phyloP scores from a whole-genome alignment of 2,113 vertebrate species.

The Salvelinus sp. region DNA sequence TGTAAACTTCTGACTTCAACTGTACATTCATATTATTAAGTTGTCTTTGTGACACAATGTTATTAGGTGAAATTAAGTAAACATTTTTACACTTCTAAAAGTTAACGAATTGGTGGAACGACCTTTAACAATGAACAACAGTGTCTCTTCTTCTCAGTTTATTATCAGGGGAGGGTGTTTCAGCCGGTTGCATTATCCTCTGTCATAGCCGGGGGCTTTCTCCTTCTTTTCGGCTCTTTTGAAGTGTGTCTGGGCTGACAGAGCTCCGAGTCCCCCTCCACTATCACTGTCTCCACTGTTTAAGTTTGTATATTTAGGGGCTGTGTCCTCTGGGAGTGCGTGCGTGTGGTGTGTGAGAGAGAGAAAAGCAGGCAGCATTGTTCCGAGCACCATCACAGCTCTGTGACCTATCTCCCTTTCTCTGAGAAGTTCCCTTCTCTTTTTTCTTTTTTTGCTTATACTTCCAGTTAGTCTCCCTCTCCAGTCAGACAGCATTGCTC shows the following conservation, averaged over 20 bases:
- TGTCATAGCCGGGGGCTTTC: background rate
- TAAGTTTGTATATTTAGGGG: background rate
- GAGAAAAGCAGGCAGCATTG: too few relatives aligned
- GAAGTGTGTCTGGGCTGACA: slow-evolving; percentile 8
- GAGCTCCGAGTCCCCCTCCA: background rate
- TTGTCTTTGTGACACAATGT: too few relatives aligned
- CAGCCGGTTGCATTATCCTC: slow-evolving; percentile 17
- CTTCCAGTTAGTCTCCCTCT: background rate
- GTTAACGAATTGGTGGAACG: too few relatives aligned
- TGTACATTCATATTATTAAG: too few relatives aligned
- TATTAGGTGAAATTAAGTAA: too few relatives aligned
- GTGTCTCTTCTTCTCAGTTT: background rate
- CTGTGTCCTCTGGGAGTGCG: background rate
- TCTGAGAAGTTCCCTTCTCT: slow-evolving; percentile 11
- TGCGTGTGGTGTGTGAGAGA: background rate
- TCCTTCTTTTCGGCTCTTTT: background rate
- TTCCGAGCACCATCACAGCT: background rate
- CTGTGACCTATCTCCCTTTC: background rate
- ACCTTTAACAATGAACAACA: background rate
- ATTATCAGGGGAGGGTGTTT: background rate
- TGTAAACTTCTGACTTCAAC: too few relatives aligned
- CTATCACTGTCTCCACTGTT: background rate
- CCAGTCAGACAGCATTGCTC: background rate
- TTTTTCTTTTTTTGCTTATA: background rate
- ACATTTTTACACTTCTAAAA: too few relatives aligned